These are phyloP conservation scores for Channa striata DNA, from an alignment of 2,797 vertebrate genomes.

Conservation along the genomic window DNA sequence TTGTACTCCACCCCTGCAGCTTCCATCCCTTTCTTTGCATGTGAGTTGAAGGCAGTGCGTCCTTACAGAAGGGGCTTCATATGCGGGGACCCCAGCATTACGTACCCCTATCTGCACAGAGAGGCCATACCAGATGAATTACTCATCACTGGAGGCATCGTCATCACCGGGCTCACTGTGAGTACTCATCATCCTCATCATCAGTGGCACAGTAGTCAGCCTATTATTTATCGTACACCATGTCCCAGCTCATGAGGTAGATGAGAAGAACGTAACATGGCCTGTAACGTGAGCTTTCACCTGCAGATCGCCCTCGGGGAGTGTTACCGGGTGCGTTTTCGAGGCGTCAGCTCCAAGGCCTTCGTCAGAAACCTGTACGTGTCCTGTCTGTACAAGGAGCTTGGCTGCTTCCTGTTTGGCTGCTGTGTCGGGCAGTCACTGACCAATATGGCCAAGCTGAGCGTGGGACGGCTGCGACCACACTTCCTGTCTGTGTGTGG, in stretches of 20 bases:
- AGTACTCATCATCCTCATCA: conserved; percentile 41
- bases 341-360: conserved; percentile 57
- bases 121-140: conserved; percentile 74
- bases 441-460: conserved; percentile 82
- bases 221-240: not conserved
- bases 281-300: not conserved
- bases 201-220: not conserved
- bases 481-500: conserved; percentile 81
- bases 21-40: conserved; percentile 79
- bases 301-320: conserved; percentile 78
- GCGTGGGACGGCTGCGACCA: conserved; percentile 77
- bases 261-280: not conserved
- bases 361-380: conserved; percentile 73
- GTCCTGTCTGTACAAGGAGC: conserved; percentile 78
- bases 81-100: conserved; percentile 81
- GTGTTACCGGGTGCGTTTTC: conserved; percentile 66
- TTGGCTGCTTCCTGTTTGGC: conserved; percentile 81
- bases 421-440: conserved; percentile 76
- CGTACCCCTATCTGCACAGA: conserved; percentile 65
- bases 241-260: not conserved
- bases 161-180: conserved; percentile 75
- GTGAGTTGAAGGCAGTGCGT: conserved; percentile 75
- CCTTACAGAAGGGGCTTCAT: conserved; percentile 81
- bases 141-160: conserved; percentile 75
- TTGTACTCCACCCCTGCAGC: conserved; percentile 57